Evolutionary conservation across 2,797 vertebrate genomes (phyloP).

Genomic region (Nasua narica): DNA sequence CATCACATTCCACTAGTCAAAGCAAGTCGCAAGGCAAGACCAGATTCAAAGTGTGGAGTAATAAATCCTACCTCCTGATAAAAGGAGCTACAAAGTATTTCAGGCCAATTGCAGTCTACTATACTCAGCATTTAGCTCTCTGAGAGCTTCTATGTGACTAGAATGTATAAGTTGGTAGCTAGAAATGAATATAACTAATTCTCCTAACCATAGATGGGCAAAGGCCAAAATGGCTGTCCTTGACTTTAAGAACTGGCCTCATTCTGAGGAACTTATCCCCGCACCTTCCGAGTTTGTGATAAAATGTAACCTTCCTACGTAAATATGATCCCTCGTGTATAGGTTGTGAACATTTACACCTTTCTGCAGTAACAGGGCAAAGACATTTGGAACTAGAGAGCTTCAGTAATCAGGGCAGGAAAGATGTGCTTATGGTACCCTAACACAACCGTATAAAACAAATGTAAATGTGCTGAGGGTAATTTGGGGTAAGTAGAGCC

Average conservation of each 20-base stretch:
- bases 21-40: neutral
- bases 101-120: neutral
- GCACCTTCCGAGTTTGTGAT: neutral
- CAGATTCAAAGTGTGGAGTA: neutral
- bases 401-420: neutral
- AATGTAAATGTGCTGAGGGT: neutral
- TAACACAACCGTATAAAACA: neutral
- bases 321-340: neutral
- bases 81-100: neutral
- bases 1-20: neutral
- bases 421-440: neutral
- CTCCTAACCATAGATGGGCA: neutral
- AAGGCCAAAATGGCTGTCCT: neutral
- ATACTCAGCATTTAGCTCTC: neutral
- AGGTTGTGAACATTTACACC: neutral
- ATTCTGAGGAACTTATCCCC: neutral
- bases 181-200: neutral
- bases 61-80: neutral
- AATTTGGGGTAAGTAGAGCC: neutral
- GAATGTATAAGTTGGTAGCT: neutral
- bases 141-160: neutral
- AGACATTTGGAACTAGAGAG: neutral
- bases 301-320: neutral
- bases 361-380: neutral
- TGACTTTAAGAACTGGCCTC: neutral